Evolutionary conservation across 1,140 invertebrate species (phyloP).

Genomic region (Araneus ventricosus): DNA sequence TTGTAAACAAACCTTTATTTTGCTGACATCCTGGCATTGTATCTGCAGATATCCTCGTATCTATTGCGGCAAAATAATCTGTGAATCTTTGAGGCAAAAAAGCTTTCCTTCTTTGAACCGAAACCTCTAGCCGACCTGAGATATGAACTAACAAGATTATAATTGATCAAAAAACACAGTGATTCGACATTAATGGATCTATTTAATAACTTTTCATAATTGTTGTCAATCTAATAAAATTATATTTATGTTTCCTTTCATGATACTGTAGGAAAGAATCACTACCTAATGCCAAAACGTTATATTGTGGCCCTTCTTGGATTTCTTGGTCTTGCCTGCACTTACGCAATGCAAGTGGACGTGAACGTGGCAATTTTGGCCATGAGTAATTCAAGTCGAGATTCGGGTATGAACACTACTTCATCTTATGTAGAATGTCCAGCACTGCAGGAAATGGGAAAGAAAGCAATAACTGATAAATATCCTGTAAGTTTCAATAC

Average conservation of each 20-base stretch:
- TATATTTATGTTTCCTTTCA: background rate
- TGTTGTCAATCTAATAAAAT: too few relatives aligned
- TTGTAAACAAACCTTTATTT: too few relatives aligned
- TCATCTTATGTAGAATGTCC: conserved; percentile 57
- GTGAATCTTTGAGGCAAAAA: too few relatives aligned
- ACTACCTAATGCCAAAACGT: background rate
- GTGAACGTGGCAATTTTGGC: conserved; percentile 42
- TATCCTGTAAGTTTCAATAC: background rate
- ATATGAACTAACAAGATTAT: too few relatives aligned
- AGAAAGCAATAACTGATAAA: background rate
- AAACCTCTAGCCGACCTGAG: too few relatives aligned
- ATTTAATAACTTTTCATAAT: too few relatives aligned
- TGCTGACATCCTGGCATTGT: too few relatives aligned
- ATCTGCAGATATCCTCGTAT: too few relatives aligned
- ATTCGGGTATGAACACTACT: background rate
- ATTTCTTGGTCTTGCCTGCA: conserved; percentile 47
- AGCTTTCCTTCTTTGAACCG: too few relatives aligned
- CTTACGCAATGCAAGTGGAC: conserved; percentile 65
- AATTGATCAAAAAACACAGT: too few relatives aligned
- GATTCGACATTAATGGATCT: too few relatives aligned
- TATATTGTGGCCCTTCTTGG: conserved; percentile 77
- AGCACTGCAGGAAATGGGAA: conserved; percentile 53
- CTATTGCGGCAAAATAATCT: too few relatives aligned
- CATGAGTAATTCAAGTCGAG: conserved; percentile 76
- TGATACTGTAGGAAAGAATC: background rate